These are phyloP conservation scores for Steinernema carpocapsae DNA, from an alignment of 2,888 invertebrate genomes.

Conservation along the genomic window DNA sequence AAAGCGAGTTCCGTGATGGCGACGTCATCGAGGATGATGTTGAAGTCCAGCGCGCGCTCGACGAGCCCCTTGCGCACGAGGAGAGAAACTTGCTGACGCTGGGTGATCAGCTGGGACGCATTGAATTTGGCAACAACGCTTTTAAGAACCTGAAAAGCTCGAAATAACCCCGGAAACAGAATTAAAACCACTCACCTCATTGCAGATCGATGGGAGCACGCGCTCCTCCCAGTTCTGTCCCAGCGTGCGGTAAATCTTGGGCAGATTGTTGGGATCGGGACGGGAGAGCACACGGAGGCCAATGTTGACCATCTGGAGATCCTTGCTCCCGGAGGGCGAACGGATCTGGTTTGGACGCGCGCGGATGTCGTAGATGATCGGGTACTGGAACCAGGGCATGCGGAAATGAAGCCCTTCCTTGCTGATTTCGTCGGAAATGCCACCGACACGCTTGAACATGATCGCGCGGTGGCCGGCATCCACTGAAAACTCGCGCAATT, in stretches of 20 bases:
- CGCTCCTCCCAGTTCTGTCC: constrained; percentile 97
- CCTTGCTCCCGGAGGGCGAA: constrained; percentile 77
- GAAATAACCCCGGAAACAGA: too few species aligned
- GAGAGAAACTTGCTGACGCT: constrained; percentile 82
- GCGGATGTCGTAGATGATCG: constrained; percentile 97
- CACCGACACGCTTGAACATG: constrained; percentile 94
- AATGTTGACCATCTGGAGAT: constrained; percentile 99
- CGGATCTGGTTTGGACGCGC: constrained; percentile 96
- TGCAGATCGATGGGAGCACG: constrained; percentile 94
- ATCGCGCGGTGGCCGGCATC: constrained; percentile 99
- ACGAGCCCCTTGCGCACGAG: constrained; percentile 72
- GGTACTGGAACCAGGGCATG: constrained; percentile 98
- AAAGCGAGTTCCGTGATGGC: constrained; percentile 97
- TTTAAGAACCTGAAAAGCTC: constrained; percentile 77
- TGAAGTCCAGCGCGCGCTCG: constrained; percentile 94
- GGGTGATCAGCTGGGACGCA: constrained; percentile 97
- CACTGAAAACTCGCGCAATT: constrained; percentile 73
- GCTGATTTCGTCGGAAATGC: constrained; percentile 87
- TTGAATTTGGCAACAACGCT: constrained; percentile 99
- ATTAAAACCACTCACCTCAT: constrained; percentile 75
- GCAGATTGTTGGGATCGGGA: constrained; percentile 83
- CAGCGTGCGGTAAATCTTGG: constrained; percentile 85
- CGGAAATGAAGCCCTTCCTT: constrained; percentile 97
- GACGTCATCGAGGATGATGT: constrained; percentile 97
- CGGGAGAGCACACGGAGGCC: constrained; percentile 92